Evolutionary conservation across 2,797 vertebrate species (phyloP).

Genomic region (Siniperca scherzeri): DNA sequence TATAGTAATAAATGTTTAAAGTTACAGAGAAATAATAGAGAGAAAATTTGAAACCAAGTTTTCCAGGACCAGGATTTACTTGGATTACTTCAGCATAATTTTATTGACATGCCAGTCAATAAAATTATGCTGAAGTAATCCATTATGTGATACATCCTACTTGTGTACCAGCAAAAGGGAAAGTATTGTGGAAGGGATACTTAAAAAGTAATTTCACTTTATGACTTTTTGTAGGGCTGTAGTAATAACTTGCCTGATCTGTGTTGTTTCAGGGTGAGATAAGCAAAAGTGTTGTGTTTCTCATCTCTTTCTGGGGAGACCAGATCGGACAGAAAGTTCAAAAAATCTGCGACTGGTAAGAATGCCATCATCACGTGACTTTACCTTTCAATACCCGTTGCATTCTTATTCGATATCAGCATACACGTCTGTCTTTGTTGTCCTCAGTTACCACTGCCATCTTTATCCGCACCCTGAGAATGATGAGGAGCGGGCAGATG

Average conservation of each 20-base stretch:
- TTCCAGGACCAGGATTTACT: not conserved
- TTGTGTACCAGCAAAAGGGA: not conserved
- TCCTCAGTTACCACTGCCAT: constrained; percentile 94
- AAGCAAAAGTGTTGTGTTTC: constrained; percentile 93
- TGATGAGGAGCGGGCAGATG: constrained; percentile 90
- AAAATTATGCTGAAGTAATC: not conserved
- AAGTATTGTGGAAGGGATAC: not conserved
- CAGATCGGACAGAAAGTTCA: constrained; percentile 99
- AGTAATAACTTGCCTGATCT: constrained; percentile 2
- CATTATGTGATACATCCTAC: not conserved
- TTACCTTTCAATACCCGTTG: not conserved
- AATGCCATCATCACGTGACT: not conserved
- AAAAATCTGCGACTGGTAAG: constrained; percentile 99
- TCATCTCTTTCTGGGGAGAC: constrained; percentile 98
- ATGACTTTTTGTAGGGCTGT: not conserved
- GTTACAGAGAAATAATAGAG: not conserved
- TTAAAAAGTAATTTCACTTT: not conserved
- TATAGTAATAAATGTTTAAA: not conserved
- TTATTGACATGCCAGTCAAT: no score
- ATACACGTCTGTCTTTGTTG: not conserved
- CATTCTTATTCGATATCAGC: not conserved
- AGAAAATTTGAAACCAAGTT: not conserved
- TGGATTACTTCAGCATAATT: no score
- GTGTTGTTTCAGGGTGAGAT: constrained; percentile 89
- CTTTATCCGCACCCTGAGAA: constrained; percentile 95